Base-by-base conservation (phyloP, 2,888 invertebrate species). In the Thera obeliscata region DNA sequence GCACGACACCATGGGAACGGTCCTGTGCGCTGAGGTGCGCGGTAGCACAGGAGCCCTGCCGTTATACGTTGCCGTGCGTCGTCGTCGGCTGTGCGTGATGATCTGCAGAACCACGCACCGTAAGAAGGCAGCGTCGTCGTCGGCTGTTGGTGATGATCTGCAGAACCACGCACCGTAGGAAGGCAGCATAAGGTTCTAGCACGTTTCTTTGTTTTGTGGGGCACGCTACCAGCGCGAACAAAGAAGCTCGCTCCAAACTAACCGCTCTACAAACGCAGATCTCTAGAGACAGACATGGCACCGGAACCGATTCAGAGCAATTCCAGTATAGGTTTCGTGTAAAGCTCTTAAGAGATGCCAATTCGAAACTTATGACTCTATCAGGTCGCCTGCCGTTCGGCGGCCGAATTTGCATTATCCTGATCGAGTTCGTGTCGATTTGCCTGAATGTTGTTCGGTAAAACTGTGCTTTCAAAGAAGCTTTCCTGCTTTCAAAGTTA, bases 321-420 rank as follows among this genome's bases (percentile, higher is more conserved):
- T 69, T 69, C 49, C 6, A 11, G 61, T 55, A 69, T 62, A 65
- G 62, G 36, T 62, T 65, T 52, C 57, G 56, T 57, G 54, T 58
- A 58, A 66, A 66, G 36, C 57, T 58, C 65, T 68, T 62, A 65
- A 62, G 59, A 59, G 68, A 65, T 62, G 61, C 61, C 64, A 64
- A 65, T 65, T 62, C 50, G 33, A 38, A 67, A 61, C 69, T 69
- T 69, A 69, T 69, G 69, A 62, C 61, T 69, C 46, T 62, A 69
- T 69, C 68, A 33, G 65, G 55, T 61, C 61, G 56, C 12, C 22
- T 64, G 61, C 61, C 59, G 41, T n/a, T 50, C 41, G 50, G n/a
- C 36, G 55, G 22, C 6, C 55, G 54, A 57, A 59, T 69, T 69
- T 62, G 65, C 69, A 65, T 69, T 38, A 61, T 35, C 12, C 55